Base-by-base conservation (phyloP, 2,888 invertebrate species). In the Folsomia manolachei region DNA sequence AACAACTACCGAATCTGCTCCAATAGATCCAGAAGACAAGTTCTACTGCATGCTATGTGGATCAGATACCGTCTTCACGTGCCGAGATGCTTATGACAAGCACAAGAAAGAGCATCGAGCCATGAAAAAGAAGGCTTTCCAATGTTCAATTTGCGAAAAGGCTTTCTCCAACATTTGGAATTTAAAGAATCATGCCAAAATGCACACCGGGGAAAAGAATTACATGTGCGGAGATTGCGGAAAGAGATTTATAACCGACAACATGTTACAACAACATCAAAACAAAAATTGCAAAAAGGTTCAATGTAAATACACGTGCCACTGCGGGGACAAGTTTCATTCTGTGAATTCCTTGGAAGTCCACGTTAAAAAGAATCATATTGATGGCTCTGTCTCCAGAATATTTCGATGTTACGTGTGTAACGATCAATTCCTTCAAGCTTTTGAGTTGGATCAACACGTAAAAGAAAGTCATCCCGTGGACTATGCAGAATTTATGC, bases 301-400 rank as follows among this genome's bases (percentile, higher is more conserved):
- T 2, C 65, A 19, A 14, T 66, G 65, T n/a, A 66, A 66, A n/a
- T 66, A 66, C 39, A 66, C 65, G 39, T 66, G 65, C n/a, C 65
- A 66, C n/a, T 66, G 65, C 24, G 65, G 65, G 4, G 65, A 66
- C 19, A 66, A 66, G n/a, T 66, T 66, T 24, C 65, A 66, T 21
- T 4, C 27, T 23, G 39, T 66, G 18, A 4, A 39, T 4, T 19
- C 7, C 9, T 23, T 66, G 18, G 52, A 51, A 24, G 23, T 2
- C 1, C 65, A 66, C 24, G 19, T 19, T 2, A 24, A 21, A 2
- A 66, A 51, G 39, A n/a, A 23, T 23, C 65, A 66, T 21, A 18
- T 19, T 14, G 56, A 39, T 9, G 14, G 7, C 39, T 9, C 4
- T 9, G 39, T 39, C 14, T 9, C 7, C 39, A 39, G 14, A 14